Conservation (phyloP, 2,888 invertebrate genomes). For the Allygus modestus region DNA sequence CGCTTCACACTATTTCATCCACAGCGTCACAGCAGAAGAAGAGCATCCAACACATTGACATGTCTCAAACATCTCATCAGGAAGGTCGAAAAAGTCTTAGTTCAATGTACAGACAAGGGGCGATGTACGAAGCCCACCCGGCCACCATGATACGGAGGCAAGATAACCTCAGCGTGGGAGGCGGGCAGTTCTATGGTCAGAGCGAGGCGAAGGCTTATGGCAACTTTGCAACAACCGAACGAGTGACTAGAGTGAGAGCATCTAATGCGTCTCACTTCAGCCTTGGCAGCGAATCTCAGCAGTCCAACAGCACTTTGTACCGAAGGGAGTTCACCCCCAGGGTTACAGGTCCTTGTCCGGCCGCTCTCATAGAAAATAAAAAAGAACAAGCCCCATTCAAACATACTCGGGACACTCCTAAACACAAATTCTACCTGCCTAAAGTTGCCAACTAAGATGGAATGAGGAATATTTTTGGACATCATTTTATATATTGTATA, state of each 20-base stretch:
- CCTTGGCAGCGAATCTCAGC: slow-evolving; percentile 80
- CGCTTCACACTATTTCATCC: slow-evolving; percentile 82
- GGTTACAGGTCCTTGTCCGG: slow-evolving; percentile 88
- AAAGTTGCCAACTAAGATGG: slow-evolving; percentile 74
- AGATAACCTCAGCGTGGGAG: slow-evolving; percentile 85
- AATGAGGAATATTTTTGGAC: not conserved
- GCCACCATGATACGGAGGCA: slow-evolving; percentile 76
- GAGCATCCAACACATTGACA: slow-evolving; percentile 87
- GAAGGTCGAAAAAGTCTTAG: slow-evolving; percentile 85
- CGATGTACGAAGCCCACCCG: slow-evolving; percentile 65
- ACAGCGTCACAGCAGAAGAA: slow-evolving; percentile 86
- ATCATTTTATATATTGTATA: not conserved
- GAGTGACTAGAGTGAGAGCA: slow-evolving; percentile 77
- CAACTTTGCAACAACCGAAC: slow-evolving; percentile 80
- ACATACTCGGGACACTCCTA: slow-evolving; percentile 89
- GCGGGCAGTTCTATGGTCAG: slow-evolving; percentile 81
- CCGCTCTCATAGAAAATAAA: slow-evolving; percentile 85
- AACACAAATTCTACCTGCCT: slow-evolving; percentile 90
- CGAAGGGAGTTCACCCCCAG: slow-evolving; percentile 87
- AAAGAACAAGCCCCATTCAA: slow-evolving; percentile 82
- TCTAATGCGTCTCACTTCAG: slow-evolving; percentile 87
- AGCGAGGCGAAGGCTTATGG: slow-evolving; percentile 85
- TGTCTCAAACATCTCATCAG: slow-evolving; percentile 74
- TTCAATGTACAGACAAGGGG: slow-evolving; percentile 83
- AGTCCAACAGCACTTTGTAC: slow-evolving; percentile 79